Evolutionary conservation across 1,140 invertebrate genomes (phyloP).

Genomic region (Drosophila saltans): DNA sequence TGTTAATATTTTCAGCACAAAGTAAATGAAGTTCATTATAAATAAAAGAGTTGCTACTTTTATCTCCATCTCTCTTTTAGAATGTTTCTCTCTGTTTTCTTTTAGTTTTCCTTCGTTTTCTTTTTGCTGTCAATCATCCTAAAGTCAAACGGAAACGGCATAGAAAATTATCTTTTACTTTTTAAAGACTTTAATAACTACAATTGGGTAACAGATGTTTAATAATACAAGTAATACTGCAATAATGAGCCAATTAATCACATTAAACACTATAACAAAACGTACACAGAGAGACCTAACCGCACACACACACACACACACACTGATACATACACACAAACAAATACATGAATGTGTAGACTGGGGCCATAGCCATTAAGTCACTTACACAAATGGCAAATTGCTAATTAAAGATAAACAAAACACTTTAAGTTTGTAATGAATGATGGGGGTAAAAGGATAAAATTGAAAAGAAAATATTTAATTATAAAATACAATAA

Average conservation of each 20-base stretch:
- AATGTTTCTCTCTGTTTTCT: background rate
- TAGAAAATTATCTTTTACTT: background rate
- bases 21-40: slow-evolving; percentile 76
- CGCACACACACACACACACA: slow-evolving; percentile 31
- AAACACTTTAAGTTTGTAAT: slow-evolving; percentile 65
- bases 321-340: slow-evolving; percentile 2
- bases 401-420: slow-evolving; percentile 76
- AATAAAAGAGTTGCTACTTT: slow-evolving; percentile 34
- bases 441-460: background rate
- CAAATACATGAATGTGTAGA: slow-evolving; percentile 22
- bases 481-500: slow-evolving; percentile 56
- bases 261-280: slow-evolving; percentile 22
- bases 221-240: slow-evolving; percentile 52
- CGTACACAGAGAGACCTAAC: slow-evolving; percentile 4
- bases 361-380: slow-evolving; percentile 52
- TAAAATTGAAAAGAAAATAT: slow-evolving; percentile 69
- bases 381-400: slow-evolving; percentile 29
- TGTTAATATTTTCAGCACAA: slow-evolving; percentile 42
- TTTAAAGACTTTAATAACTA: no score
- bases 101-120: background rate
- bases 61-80: slow-evolving; percentile 5
- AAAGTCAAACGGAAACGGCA: background rate
- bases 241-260: slow-evolving; percentile 80
- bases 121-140: no score
- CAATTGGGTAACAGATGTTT: slow-evolving; percentile 35